A percentile compares a stretch with the other conserved stretches of the same genome.
These are phyloP conservation scores for Plagiodera versicolora DNA, from an alignment of 2,888 invertebrate genomes.

Conservation along the genomic window DNA sequence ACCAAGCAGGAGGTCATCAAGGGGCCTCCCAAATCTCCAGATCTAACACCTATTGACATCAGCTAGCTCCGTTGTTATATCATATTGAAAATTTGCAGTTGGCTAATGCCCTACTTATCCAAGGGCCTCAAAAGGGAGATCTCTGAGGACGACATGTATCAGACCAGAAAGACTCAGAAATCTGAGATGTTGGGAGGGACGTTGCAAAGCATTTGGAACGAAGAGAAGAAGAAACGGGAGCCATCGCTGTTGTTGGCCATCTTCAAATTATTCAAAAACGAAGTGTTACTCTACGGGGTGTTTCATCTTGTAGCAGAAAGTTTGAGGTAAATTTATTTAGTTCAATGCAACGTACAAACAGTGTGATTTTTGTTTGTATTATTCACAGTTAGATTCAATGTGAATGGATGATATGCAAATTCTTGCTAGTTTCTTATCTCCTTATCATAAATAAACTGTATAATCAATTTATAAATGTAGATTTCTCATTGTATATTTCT, in stretches of 20 bases:
- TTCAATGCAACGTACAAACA: too few relatives aligned
- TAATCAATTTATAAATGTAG: too few relatives aligned
- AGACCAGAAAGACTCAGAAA: slow-evolving; percentile 15
- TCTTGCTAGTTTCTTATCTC: too few relatives aligned
- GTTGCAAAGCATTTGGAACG: slow-evolving; percentile 49
- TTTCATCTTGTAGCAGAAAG: slow-evolving; percentile 28
- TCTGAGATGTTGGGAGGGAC: slow-evolving; percentile 47
- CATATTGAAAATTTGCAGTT: too few relatives aligned
- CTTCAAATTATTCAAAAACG: slow-evolving; percentile 38
- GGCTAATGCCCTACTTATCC: slow-evolving; percentile 56
- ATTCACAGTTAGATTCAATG: too few relatives aligned
- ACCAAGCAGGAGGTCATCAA: too few relatives aligned
- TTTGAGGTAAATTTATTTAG: slow-evolving; percentile 20
- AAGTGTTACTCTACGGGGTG: slow-evolving; percentile 31
- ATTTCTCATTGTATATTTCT: too few relatives aligned
- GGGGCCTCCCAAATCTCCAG: too few relatives aligned
- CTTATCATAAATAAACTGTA: too few relatives aligned
- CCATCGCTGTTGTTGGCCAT: slow-evolving; percentile 43
- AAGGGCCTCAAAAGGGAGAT: slow-evolving; percentile 56
- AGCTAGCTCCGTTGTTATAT: too few relatives aligned
- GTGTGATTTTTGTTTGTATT: too few relatives aligned
- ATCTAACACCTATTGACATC: too few relatives aligned
- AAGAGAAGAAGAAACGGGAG: slow-evolving; percentile 33
- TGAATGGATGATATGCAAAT: background rate
- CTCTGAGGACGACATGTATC: slow-evolving; percentile 56